Conservation (phyloP, 2,113 vertebrate species). For the Gallinago paraguaiae region DNA sequence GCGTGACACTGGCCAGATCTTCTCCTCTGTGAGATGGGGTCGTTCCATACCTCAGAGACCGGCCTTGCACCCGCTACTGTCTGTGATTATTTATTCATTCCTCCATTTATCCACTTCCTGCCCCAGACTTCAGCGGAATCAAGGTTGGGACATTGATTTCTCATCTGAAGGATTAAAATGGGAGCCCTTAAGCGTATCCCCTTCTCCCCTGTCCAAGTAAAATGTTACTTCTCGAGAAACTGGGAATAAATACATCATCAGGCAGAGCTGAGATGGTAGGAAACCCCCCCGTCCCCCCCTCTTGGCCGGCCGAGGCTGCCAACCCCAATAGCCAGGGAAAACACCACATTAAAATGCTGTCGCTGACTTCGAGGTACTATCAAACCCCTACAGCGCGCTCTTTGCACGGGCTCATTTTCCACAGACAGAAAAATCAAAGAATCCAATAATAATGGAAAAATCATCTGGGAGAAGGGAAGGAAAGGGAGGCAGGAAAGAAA, state of each 20-base stretch:
- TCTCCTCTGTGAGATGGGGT: not conserved
- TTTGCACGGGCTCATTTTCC: constrained; percentile 16
- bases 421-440: constrained; percentile 20
- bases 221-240: not conserved
- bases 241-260: not conserved
- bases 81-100: not conserved
- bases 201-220: not conserved
- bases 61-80: not conserved
- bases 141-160: not conserved
- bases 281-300: not conserved
- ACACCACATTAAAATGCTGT: constrained; percentile 5
- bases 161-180: not conserved
- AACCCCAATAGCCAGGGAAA: not conserved
- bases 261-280: not conserved
- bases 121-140: not conserved
- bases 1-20: not conserved
- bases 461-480: not conserved
- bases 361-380: not conserved
- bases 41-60: not conserved
- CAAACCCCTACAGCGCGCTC: not conserved
- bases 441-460: constrained; percentile 2
- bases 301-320: not conserved
- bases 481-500: not conserved
- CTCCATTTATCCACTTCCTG: not conserved
- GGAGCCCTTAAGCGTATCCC: not conserved